Conservation (phyloP, 37 sponge, comb jelly and placozoan species). For the Aplysina aerophoba region DNA sequence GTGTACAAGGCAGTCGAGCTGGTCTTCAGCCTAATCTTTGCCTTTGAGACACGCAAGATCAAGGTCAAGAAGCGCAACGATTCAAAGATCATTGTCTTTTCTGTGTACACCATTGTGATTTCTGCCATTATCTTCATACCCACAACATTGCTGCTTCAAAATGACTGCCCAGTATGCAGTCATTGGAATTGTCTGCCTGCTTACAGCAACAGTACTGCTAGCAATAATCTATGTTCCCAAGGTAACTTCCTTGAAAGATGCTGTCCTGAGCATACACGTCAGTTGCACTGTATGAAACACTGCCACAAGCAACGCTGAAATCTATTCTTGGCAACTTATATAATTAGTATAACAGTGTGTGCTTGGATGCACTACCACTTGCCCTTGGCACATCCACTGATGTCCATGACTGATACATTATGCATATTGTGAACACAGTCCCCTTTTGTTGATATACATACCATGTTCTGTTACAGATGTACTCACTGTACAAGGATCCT, state of each 20-base stretch:
- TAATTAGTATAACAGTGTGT: no score
- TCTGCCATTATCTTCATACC: slow-evolving; percentile 51
- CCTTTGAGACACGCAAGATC: slow-evolving; percentile 71
- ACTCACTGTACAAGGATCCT: background rate
- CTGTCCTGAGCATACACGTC: no score
- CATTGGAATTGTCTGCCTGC: slow-evolving; percentile 39
- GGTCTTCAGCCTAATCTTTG: slow-evolving; percentile 62
- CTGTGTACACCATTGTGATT: slow-evolving; percentile 63
- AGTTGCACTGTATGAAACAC: no score
- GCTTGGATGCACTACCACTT: no score
- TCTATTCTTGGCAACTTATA: no score
- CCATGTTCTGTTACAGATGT: background rate
- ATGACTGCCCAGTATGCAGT: slow-evolving; percentile 46
- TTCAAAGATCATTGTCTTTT: slow-evolving; percentile 61
- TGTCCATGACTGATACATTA: no score
- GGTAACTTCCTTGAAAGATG: no score
- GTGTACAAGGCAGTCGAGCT: slow-evolving; percentile 60
- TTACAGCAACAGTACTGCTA: background rate
- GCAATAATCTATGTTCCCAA: slow-evolving; percentile 14
- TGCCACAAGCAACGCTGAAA: no score
- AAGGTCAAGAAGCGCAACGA: slow-evolving; percentile 61
- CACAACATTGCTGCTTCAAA: slow-evolving; percentile 13
- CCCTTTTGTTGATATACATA: no score
- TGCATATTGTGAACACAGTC: background rate
- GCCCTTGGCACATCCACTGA: no score